A percentile compares a stretch with the other conserved stretches of the same genome.
Conservation (phyloP, 2,888 invertebrate genomes). For the Lasioglossum malachurum region DNA sequence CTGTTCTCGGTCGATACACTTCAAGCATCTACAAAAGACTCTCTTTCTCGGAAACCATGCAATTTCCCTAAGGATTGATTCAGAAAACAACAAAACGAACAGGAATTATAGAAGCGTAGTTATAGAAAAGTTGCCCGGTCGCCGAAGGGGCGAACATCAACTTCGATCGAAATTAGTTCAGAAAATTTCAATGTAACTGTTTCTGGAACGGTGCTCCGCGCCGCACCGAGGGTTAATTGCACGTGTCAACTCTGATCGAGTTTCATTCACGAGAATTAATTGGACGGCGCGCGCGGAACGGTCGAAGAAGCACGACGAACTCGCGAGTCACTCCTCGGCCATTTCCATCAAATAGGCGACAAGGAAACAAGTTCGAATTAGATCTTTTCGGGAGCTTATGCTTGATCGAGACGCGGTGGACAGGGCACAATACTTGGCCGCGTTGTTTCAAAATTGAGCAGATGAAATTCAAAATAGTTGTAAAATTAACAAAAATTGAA, state of each 20-base stretch:
- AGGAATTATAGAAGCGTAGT: neutral
- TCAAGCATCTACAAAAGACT: neutral
- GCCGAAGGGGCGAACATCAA: neutral
- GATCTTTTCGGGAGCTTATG: neutral
- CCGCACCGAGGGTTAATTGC: neutral
- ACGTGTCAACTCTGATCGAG: conserved; percentile 3
- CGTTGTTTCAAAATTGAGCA: no score
- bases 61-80: neutral
- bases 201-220: neutral
- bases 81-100: neutral
- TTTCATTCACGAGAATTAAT: neutral
- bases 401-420: neutral
- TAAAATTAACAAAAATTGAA: no score
- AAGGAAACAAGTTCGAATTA: neutral
- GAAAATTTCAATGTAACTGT: neutral
- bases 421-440: no score
- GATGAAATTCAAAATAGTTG: no score
- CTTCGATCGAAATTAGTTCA: neutral
- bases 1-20: neutral
- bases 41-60: neutral
- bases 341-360: neutral
- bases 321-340: neutral
- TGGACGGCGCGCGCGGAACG: neutral
- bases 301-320: neutral
- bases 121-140: neutral